These are phyloP conservation scores for Idris sp. DNA, from an alignment of 1,140 invertebrate genomes.

Conservation along the genomic window DNA sequence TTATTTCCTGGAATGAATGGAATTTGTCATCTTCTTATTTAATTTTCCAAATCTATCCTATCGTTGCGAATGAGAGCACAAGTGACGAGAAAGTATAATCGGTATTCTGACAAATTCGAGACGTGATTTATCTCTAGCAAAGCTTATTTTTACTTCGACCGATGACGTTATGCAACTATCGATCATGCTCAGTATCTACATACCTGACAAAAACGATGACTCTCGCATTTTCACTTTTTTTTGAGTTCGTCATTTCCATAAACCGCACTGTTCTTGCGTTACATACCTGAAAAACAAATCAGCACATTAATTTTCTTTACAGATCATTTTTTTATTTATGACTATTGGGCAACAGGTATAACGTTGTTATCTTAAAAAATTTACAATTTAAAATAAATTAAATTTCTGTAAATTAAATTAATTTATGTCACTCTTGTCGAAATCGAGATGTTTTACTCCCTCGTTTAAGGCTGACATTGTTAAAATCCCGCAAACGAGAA, in stretches of 20 bases:
- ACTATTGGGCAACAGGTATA: too few relatives aligned
- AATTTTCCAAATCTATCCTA: slow-evolving; percentile 40
- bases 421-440: too few relatives aligned
- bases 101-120: slow-evolving; percentile 55
- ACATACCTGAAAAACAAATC: slow-evolving; percentile 54
- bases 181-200: slow-evolving; percentile 48
- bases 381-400: too few relatives aligned
- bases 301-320: slow-evolving; percentile 15
- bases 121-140: slow-evolving; percentile 54
- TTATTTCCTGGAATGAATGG: too few relatives aligned
- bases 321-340: slow-evolving; percentile 24
- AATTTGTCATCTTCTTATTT: slow-evolving; percentile 26
- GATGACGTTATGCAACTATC: slow-evolving; percentile 42
- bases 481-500: too few relatives aligned
- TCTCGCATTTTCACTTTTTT: slow-evolving; percentile 38
- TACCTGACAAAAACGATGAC: slow-evolving; percentile 38
- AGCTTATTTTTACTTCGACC: slow-evolving; percentile 40
- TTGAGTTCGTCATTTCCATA: slow-evolving; percentile 18
- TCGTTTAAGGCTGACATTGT: too few relatives aligned
- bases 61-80: slow-evolving; percentile 42
- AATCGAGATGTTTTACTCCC: too few relatives aligned
- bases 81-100: slow-evolving; percentile 39
- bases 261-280: slow-evolving; percentile 35
- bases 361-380: too few relatives aligned
- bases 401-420: too few relatives aligned